Evolutionary conservation across 2,797 vertebrate genomes (phyloP), one percentile per base, ranked within the genome.

Genomic region (Bradypodion ventrale): DNA sequence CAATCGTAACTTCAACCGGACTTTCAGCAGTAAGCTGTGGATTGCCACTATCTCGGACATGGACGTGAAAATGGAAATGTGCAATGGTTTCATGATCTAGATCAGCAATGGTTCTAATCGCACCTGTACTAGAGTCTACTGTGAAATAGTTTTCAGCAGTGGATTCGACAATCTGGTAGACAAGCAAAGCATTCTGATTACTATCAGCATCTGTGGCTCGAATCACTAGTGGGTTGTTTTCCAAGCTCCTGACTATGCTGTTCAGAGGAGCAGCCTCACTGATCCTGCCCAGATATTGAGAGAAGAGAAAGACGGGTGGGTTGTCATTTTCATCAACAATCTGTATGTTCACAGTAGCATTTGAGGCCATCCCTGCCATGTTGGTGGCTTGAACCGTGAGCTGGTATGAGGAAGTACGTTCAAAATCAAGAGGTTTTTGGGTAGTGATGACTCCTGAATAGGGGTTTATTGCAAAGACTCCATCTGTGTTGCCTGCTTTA

Each of bases 321-420:
- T 99, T 99, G 92, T 99, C 99, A 75, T 99, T 99, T 94, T 98
- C 97, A 93, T 99, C 99, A 32, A 97, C 94, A 78, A 99, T 89
- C 79, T 98, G 97, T 85, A 99, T 94, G 62, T 96, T 95, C 82
- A 98, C 94, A 1, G 97, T 98, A 60, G 96, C 95, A 85, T 98
- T 99, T 19, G 98, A 97, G 27, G 97, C 95, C 97, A 98, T 98
- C 44, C 98, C 98, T 56, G 98, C 98, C 99, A 99, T 99, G 94
- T 99, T 99, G 46, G 97, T 97, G 81, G 98, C 97, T 89, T 98
- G 98, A 27, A 99, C 52, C 0, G 94, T 96, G 37, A 99, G 96
- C 15, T 93, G 95, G 82, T 99, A 99, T 25, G 94, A 97, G 16
- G 96, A 90, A 81, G 92, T 90, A 0, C 29, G 94, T 90, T 99